A percentile compares a stretch with the other conserved stretches of the same genome.
phyloP scores from a whole-genome alignment of 1,140 invertebrate species.

The Antheraea mylitta region DNA sequence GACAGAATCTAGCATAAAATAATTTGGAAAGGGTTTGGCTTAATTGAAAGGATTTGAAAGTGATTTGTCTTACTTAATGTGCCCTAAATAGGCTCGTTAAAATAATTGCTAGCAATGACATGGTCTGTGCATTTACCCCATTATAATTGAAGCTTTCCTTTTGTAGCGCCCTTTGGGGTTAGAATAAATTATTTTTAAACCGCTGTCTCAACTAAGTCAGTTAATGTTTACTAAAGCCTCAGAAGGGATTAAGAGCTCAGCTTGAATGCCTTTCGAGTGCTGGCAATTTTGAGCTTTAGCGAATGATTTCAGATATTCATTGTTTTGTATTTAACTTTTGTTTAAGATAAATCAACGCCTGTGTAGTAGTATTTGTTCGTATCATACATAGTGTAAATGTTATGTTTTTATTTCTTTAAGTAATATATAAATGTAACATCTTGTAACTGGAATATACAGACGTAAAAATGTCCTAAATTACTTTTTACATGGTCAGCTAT shows the following conservation, averaged over 20 bases:
- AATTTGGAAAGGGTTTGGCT: neutral
- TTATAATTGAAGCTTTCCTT: slow-evolving; percentile 7
- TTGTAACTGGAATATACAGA: no score
- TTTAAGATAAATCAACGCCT: neutral
- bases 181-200: slow-evolving; percentile 16
- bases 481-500: no score
- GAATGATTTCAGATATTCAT: neutral
- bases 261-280: neutral
- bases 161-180: slow-evolving; percentile 3
- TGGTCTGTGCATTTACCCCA: slow-evolving; percentile 15
- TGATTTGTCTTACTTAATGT: slow-evolving; percentile 8
- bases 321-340: neutral
- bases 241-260: neutral
- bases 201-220: slow-evolving; percentile 1
- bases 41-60: slow-evolving; percentile 6
- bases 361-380: neutral
- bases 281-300: neutral
- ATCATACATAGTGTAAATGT: no score
- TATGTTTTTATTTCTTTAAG: no score
- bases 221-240: neutral
- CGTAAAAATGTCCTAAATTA: no score
- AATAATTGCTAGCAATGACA: slow-evolving; percentile 19
- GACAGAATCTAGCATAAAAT: neutral
- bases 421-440: no score
- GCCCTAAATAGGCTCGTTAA: slow-evolving; percentile 7